Conservation (phyloP, 2,113 vertebrate species). For the Mus spicilegus region DNA sequence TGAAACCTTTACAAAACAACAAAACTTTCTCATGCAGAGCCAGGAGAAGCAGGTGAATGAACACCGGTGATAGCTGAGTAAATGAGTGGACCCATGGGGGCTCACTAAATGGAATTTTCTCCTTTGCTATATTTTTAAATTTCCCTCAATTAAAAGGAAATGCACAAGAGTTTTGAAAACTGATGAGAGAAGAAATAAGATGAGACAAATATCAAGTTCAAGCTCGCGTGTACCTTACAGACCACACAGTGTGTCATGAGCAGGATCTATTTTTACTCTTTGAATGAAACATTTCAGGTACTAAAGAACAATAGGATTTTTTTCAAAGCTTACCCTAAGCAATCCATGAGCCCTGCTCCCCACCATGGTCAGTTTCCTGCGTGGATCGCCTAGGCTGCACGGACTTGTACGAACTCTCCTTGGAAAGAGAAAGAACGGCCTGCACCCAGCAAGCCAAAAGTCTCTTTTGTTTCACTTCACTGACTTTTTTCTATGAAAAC, state of each 20-base stretch:
- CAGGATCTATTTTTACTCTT: background rate
- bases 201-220: background rate
- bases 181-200: background rate
- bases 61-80: background rate
- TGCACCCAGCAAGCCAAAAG: background rate
- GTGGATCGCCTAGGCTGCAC: background rate
- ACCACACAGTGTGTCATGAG: background rate
- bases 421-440: background rate
- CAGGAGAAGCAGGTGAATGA: background rate
- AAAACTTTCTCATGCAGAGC: background rate
- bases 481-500: constrained; percentile 30
- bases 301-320: constrained; percentile 20
- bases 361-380: background rate
- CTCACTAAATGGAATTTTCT: background rate
- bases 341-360: background rate
- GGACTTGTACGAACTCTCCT: background rate
- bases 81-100: background rate
- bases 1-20: constrained; percentile 10
- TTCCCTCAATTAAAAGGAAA: constrained; percentile 8
- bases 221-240: background rate
- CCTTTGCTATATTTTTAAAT: constrained; percentile 4
- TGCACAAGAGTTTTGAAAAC: background rate
- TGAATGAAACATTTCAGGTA: constrained; percentile 14
- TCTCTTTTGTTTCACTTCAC: background rate
- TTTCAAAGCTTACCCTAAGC: background rate